Evolutionary conservation across 2,888 invertebrate species (phyloP).

Genomic region (Limnephilus auricula): DNA sequence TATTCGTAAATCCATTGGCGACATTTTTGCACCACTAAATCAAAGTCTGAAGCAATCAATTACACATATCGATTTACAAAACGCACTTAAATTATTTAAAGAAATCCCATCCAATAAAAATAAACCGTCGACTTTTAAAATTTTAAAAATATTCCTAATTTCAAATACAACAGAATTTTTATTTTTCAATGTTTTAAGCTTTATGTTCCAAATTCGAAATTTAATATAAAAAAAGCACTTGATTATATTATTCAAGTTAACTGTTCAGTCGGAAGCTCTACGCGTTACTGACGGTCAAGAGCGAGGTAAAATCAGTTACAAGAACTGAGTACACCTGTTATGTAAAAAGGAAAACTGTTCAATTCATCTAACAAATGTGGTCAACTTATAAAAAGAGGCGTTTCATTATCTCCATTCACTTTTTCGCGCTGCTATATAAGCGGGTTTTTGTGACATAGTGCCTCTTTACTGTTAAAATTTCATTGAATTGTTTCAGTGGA

Average conservation of each 20-base stretch:
- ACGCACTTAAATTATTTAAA: neutral
- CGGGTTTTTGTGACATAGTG: neutral
- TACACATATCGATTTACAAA: neutral
- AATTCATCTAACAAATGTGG: neutral
- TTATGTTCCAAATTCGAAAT: neutral
- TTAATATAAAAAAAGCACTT: neutral
- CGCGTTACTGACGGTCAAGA: slow-evolving; percentile 62
- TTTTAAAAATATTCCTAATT: neutral
- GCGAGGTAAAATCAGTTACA: slow-evolving; percentile 61
- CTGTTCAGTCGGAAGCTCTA: slow-evolving; percentile 57
- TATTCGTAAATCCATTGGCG: slow-evolving; percentile 51
- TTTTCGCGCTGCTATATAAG: neutral
- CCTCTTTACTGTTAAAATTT: neutral
- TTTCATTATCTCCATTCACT: neutral
- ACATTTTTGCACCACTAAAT: neutral
- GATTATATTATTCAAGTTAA: slow-evolving; percentile 18
- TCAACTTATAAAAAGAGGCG: neutral
- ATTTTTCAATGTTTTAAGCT: neutral
- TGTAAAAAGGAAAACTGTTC: slow-evolving; percentile 28
- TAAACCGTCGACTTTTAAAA: neutral
- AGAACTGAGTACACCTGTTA: slow-evolving; percentile 60
- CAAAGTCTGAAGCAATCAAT: neutral
- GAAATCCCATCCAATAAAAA: neutral
- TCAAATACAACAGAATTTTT: neutral
- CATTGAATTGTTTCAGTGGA: neutral